Base-by-base conservation (phyloP, 2,797 vertebrate genomes). In the Oreortyx pictus region DNA sequence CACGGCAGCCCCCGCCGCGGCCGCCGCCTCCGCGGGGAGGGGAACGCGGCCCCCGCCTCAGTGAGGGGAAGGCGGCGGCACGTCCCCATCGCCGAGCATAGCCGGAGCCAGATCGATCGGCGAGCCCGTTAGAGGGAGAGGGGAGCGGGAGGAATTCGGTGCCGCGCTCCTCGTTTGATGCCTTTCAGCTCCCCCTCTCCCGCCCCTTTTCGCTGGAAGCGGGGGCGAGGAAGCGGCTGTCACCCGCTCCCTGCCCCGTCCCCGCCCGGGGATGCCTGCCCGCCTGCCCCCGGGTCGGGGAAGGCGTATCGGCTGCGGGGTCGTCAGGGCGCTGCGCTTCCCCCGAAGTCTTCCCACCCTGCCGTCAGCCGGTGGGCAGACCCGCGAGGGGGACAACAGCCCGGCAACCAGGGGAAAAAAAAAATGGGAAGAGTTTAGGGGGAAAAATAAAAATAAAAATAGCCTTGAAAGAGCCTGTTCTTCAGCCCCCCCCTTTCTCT, bases 1-100 rank as follows among this genome's bases (percentile, higher is more conserved):
- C 37, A 39, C 37, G 92, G 92, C 88, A 94, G 94, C 98, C 98
- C 97, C 98, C 98, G 98, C 98, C 98, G 98, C 98, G 98, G 98
- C 98, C 97, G 97, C 97, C 96, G 96, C 96, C 97, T 96, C 97
- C 97, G 94, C 97, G 93, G 97, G 92, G 98, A 97, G 97, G 97
- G 97, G 95, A 94, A 94, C 96, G 97, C 97, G 92, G 95, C 96
- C 91, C 93, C 94, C 81, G 89, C 85, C 86, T 89, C 49, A 50
- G 61, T 17, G 88, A 59, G 73, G 87, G 85, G 73, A 62, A 47
- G 93, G 96, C 92, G 80, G 84, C 89, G 86, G 89, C 79, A 19
- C 57, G 72, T 60, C 80, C 70, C 90, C 91, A 52, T 87, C 23
- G 90, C 84, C 46, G 52, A 59, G 80, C 81, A 67, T n/a, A 70